phyloP scores from a whole-genome alignment of 2,113 vertebrate species.

The Gymnogyps californianus region DNA sequence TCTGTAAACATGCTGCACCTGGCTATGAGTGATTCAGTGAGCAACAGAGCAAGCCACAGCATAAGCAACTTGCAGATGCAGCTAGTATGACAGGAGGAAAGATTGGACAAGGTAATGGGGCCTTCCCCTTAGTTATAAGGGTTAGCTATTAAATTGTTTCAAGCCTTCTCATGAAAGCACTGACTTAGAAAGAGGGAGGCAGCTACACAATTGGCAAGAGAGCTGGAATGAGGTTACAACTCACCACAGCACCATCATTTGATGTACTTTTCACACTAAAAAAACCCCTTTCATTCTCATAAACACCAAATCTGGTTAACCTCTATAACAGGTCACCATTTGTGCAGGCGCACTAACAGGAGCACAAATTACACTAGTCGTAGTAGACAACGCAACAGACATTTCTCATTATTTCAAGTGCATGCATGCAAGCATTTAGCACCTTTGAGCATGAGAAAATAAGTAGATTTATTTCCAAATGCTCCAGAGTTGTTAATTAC shows the following conservation, averaged over 20 bases:
- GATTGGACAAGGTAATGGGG: rapidly evolving
- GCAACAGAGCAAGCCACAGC: not conserved
- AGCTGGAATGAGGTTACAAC: not conserved
- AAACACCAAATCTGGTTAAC: not conserved
- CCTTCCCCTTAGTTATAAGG: not conserved
- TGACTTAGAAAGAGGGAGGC: not conserved
- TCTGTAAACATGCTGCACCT: not conserved
- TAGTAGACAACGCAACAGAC: not conserved
- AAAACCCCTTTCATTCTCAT: not conserved
- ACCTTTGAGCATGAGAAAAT: not conserved
- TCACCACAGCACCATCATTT: not conserved
- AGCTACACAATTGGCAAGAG: not conserved
- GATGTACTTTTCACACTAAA: not conserved
- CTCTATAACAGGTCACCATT: not conserved
- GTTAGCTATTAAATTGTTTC: not conserved
- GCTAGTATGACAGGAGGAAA: not conserved
- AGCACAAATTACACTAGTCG: not conserved
- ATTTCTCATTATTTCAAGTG: not conserved
- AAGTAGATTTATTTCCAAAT: not conserved
- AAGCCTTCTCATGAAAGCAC: not conserved
- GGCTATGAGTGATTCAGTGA: not conserved
- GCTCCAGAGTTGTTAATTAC: not conserved
- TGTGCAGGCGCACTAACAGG: not conserved
- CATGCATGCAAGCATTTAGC: not conserved
- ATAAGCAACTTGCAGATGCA: not conserved